Conservation (phyloP, 2,797 vertebrate genomes). For the Crenuchus spilurus region DNA sequence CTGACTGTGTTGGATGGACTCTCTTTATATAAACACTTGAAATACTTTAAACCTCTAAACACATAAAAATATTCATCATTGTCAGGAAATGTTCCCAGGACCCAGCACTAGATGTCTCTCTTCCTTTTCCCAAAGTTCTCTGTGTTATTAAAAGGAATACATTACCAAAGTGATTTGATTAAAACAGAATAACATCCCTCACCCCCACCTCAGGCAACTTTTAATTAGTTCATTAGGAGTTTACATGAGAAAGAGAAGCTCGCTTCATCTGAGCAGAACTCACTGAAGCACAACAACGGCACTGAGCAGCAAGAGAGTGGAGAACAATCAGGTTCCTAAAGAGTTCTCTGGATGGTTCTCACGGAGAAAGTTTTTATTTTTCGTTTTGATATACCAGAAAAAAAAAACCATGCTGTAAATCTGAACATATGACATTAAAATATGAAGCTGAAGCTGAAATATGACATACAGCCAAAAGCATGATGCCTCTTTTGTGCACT, state of each 20-base stretch:
- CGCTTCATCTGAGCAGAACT: conserved; percentile 45
- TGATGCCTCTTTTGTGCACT: too few species aligned
- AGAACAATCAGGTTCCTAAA: too few species aligned
- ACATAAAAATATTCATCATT: not conserved
- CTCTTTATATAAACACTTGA: too few species aligned
- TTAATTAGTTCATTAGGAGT: conserved; percentile 66
- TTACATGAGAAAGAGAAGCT: conserved; percentile 56
- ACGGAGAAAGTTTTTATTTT: too few species aligned
- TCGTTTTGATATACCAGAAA: too few species aligned
- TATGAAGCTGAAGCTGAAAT: too few species aligned
- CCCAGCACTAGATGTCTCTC: conserved; percentile 60
- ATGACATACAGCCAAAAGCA: too few species aligned
- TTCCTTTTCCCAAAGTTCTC: conserved; percentile 37
- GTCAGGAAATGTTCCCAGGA: not conserved
- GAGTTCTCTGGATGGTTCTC: too few species aligned
- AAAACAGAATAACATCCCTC: conserved; percentile 49
- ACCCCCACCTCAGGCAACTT: conserved; percentile 52
- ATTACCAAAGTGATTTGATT: conserved; percentile 54
- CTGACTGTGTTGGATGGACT: too few species aligned
- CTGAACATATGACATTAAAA: too few species aligned
- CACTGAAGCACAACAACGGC: conserved; percentile 51
- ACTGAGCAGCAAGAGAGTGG: conserved; percentile 6
- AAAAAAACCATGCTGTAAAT: too few species aligned
- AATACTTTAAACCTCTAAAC: not conserved
- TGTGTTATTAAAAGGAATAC: conserved; percentile 5